Conservation (phyloP, 2,888 invertebrate genomes). For the Apodemia mormo region DNA sequence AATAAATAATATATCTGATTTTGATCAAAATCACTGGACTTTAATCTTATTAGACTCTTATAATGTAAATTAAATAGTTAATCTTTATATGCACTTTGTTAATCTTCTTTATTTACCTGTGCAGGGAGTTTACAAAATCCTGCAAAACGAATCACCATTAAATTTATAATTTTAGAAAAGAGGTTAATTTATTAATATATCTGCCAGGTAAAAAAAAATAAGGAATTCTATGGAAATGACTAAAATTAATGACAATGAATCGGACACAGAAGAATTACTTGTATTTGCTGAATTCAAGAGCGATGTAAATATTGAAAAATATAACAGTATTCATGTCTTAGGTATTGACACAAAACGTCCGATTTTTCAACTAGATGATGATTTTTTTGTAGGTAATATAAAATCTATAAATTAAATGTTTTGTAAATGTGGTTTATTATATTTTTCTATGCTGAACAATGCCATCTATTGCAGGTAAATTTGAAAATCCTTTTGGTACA, state of each 20-base stretch:
- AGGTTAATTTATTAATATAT: too few relatives aligned
- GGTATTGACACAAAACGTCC: slow-evolving; percentile 84
- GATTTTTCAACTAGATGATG: slow-evolving; percentile 85
- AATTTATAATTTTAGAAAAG: too few relatives aligned
- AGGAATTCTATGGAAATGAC: background rate
- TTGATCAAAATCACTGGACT: too few relatives aligned
- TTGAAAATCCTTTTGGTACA: slow-evolving; percentile 87
- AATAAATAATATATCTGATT: too few relatives aligned
- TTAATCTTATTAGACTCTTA: too few relatives aligned
- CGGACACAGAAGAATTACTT: slow-evolving; percentile 80
- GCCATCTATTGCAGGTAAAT: slow-evolving; percentile 77
- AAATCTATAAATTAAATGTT: background rate
- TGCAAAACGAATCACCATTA: too few relatives aligned
- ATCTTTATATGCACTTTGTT: too few relatives aligned
- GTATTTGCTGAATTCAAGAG: slow-evolving; percentile 83
- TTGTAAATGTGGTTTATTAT: background rate
- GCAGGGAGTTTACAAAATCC: too few relatives aligned
- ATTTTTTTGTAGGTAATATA: slow-evolving; percentile 80
- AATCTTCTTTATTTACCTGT: too few relatives aligned
- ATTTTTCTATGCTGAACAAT: background rate
- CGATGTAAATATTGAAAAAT: slow-evolving; percentile 71
- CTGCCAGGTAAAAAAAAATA: too few relatives aligned
- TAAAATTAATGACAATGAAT: slow-evolving; percentile 26
- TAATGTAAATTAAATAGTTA: too few relatives aligned
- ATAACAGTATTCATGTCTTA: slow-evolving; percentile 78